A percentile compares a stretch with the other conserved stretches of the same genome.
Evolutionary conservation across 2,797 vertebrate genomes (phyloP).

Genomic region (Epinephelus malabaricus): DNA sequence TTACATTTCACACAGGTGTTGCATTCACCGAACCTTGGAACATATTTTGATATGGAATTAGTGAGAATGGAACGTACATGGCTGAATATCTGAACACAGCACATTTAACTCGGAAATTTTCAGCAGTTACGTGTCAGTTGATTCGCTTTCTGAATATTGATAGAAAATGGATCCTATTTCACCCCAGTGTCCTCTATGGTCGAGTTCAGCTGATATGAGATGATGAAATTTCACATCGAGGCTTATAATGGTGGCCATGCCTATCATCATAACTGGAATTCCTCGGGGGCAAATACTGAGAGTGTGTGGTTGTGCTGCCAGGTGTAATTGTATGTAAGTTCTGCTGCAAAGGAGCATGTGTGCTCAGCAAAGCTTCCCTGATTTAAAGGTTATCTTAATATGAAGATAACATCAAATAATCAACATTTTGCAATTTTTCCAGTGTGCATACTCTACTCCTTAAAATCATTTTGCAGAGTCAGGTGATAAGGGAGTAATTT

Average conservation of each 20-base stretch:
- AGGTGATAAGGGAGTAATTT: constrained; percentile 33
- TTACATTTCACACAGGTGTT: constrained; percentile 44
- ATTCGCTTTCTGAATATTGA: constrained; percentile 56
- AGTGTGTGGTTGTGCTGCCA: constrained; percentile 21
- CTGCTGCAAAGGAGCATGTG: constrained; percentile 14
- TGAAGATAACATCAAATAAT: constrained; percentile 41
- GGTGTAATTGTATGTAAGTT: constrained; percentile 30
- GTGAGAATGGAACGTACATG: constrained; percentile 10
- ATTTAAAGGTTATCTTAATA: constrained; percentile 25
- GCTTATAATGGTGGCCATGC: constrained; percentile 44
- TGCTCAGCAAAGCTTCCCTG: constrained; percentile 14
- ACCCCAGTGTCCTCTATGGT: constrained; percentile 62
- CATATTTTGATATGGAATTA: constrained; percentile 30
- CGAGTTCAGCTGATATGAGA: constrained; percentile 54
- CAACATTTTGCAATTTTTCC: constrained; percentile 13
- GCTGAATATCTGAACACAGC: constrained; percentile 35
- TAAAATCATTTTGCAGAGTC: constrained; percentile 20
- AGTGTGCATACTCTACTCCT: constrained; percentile 14
- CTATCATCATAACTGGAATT: constrained; percentile 59
- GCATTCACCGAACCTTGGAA: background rate
- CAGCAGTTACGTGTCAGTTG: constrained; percentile 17
- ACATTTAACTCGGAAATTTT: constrained; percentile 48
- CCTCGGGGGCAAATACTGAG: constrained; percentile 36
- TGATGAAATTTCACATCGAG: constrained; percentile 66
- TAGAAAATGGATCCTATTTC: constrained; percentile 48